A percentile compares a stretch with the other conserved stretches of the same genome.
Evolutionary conservation across 2,797 vertebrate genomes (phyloP).

Genomic region (Siniperca obscura): DNA sequence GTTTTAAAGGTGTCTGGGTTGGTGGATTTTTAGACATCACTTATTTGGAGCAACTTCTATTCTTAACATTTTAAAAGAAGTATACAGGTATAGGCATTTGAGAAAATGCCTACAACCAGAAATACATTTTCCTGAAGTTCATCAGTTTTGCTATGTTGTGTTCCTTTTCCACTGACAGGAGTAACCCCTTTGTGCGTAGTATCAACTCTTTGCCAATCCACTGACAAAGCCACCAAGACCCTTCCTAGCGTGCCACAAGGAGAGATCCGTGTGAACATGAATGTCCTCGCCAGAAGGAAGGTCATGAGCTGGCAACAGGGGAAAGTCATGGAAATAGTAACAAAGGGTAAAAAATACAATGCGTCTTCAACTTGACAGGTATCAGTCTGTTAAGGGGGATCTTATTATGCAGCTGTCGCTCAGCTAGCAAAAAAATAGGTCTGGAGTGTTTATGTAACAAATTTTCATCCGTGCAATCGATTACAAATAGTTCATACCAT

Average conservation of each 20-base stretch:
- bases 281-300: conserved; percentile 68
- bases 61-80: not conserved
- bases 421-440: not conserved
- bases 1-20: not conserved
- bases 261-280: conserved; percentile 54
- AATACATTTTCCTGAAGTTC: not conserved
- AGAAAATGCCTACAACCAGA: not conserved
- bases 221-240: not conserved
- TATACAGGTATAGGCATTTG: not conserved
- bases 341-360: conserved; percentile 53
- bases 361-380: not conserved
- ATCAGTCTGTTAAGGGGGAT: not conserved
- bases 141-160: not conserved
- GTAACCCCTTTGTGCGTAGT: not conserved
- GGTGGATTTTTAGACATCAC: not conserved
- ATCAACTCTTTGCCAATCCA: not conserved
- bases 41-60: not conserved
- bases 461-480: not conserved
- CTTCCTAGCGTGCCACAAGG: not conserved
- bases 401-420: not conserved
- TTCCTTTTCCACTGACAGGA: conserved; percentile 9
- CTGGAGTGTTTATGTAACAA: not conserved
- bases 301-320: conserved; percentile 69
- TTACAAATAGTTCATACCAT: not conserved
- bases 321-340: conserved; percentile 61